Evolutionary conservation across 1,140 invertebrate species (phyloP).

Genomic region (Polyergus mexicanus): DNA sequence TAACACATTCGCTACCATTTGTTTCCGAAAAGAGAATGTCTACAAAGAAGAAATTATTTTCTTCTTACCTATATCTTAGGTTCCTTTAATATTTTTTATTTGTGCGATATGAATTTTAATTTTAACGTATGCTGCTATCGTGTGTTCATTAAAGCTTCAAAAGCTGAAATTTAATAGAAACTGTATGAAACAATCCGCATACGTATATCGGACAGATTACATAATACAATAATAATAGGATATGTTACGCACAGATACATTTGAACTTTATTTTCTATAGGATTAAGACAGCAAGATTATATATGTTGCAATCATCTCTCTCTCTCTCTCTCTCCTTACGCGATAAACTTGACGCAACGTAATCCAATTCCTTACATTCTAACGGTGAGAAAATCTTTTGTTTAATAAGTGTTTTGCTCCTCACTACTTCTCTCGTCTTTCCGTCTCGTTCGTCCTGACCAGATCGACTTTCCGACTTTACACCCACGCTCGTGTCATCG

Average conservation of each 20-base stretch:
- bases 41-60: not conserved
- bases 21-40: not conserved
- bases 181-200: not conserved
- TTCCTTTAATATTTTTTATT: not conserved
- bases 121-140: not conserved
- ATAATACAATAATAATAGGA: too few relatives aligned
- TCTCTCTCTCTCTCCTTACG: too few relatives aligned
- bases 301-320: constrained; percentile 21
- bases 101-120: not conserved
- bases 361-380: constrained; percentile 41
- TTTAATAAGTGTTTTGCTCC: constrained; percentile 36
- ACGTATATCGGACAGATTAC: not conserved
- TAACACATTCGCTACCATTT: not conserved
- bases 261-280: constrained; percentile 24
- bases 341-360: constrained; percentile 8
- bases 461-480: constrained; percentile 71
- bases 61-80: not conserved
- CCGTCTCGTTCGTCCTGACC: constrained; percentile 7
- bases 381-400: constrained; percentile 56
- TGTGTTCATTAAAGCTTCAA: not conserved
- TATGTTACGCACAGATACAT: not conserved
- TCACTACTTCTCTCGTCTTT: constrained; percentile 13
- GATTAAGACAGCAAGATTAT: constrained; percentile 17
- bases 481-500: constrained; percentile 77
- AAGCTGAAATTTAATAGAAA: too few relatives aligned